Base-by-base conservation (phyloP, 2,888 invertebrate genomes). In the Drosophila yooni region DNA sequence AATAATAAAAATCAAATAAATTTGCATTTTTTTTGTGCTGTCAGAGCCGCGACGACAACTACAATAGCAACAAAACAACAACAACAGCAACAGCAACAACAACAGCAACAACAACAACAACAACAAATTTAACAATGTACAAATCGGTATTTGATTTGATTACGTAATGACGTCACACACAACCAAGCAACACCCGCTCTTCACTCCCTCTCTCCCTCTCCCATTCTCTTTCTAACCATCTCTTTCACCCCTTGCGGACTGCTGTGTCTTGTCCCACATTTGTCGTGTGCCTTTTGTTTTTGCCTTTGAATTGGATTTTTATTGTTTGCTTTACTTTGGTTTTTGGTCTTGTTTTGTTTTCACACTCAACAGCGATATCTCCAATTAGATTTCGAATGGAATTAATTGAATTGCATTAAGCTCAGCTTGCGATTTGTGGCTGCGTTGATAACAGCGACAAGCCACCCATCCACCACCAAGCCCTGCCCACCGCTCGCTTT, bases 101-200 rank as follows among this genome's bases (percentile, higher is more conserved):
- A 57, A 59, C 62, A 75, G n/a, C 63, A 70, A 38, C 67, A 67
- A 50, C 71, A 57, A 59, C 62, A 75, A 73, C 72, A 48, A 5
- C 27, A 74, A 75, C 73, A 73, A 77, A 74, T 78, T 85, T 83
- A 85, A 76, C 84, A 76, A 77, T 77, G 80, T 81, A 80, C 83
- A 84, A 88, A 88, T 87, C 76, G 85, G 56, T 85, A 81, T 86
- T 88, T 85, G 81, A 88, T 85, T 86, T 81, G 86, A 86, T 86
- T 86, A 85, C 75, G 70, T 86, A 86, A 86, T 83, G 88, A 81
- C 83, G 83, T 79, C 76, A 83, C 83, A 81, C 11, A 34, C 31
- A 60, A 46, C 62, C 57, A 57, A 58, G 67, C 36, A 40, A 52
- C 40, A 46, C 15, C 25, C 40, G 8, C 31, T 7, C 43, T n/a